Evolutionary conservation across 2,113 vertebrate genomes (phyloP), one percentile per base, ranked within the genome.

Genomic region (Ursus arctos): DNA sequence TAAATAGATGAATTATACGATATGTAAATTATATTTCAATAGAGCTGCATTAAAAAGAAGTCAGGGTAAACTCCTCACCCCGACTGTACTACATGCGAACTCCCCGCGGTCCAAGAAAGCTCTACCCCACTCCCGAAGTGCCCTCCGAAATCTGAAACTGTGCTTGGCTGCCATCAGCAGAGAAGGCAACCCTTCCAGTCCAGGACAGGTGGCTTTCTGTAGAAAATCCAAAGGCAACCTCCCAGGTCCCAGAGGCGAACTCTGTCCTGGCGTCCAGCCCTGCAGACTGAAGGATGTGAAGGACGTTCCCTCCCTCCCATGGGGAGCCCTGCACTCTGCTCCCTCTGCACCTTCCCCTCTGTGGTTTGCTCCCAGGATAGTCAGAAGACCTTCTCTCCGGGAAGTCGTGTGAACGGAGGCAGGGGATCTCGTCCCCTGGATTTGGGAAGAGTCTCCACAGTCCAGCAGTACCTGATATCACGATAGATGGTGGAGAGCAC

Each of bases 381-480:
- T 36, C 53, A 47, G 18, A 57, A n/a, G 36, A 8, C 1, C 18
- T 28, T 33, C 7, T 82, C 57, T 59, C 16, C 18, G 7, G n/a
- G 36, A 33, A 24, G 43, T 2, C 2, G 55, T 9, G 0, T 22
- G 2, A 9, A 33, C 0, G 4, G 16, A 31, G 31, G 14, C 28
- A 22, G 40, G 53, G 6, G 14, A 14, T 2, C 31, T 1, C 18
- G 36, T n/a, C 7, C 21, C 26, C 4, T 6, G 19, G 7, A 21
- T 53, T 74, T 36, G 28, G 21, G 47, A 53, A 72, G 49, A 51
- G 33, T 13, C 65, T 86, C 43, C 31, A 31, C 11, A 7, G 16
- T 19, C 33, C 2, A 4, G 28, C 0, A 1, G 31, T 28, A 33
- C 22, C 16, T 4, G 49, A n/a, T 0, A 22, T 10, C 5, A 9